Evolutionary conservation across 2,888 invertebrate species (phyloP), one percentile per base, ranked within the genome.

Genomic region (Brachyptera putata): DNA sequence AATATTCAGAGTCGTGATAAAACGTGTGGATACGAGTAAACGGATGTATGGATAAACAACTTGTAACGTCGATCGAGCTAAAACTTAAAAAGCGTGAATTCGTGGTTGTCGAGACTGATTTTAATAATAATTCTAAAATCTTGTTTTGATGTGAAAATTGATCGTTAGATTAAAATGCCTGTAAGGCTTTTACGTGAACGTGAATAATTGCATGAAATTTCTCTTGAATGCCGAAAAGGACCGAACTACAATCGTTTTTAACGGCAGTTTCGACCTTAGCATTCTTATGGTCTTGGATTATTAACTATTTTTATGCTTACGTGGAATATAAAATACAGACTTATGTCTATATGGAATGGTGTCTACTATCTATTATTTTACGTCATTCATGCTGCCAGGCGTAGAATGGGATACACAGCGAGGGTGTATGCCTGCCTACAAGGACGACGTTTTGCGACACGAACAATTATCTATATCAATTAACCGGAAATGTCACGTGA

Each of bases 111-210:
- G 16, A 16, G 11, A 16, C 16, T 11, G 11, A 21, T 43, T 43
- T 43, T 43, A 43, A 43, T 43, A 43, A 43, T 43, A 43, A 21
- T 43, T 43, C 21, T 43, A 43, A 30, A 43, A 43, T 43, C 43
- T 43, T 18, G 43, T 43, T 43, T 43, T 18, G 9, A 43, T 43
- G 43, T 43, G 43, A 43, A 43, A 43, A 43, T 43, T 21, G 43
- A 43, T 43, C 43, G 18, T 43, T 43, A 43, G 43, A 43, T 43
- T 43, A 37, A 37, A 37, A 37, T 37, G 39, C 39, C 39, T 37
- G 39, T 14, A 16, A 37, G 39, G 39, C 13, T 37, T n/a, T 14
- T 37, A 37, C 39, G 39, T 37, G 39, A 16, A 14, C 16, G 14
- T 5, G 39, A 4, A 37, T n/a, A n/a, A 14, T 37, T 14, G 39